phyloP scores from a whole-genome alignment of 2,888 invertebrate genomes.

The Watsonalla binaria region DNA sequence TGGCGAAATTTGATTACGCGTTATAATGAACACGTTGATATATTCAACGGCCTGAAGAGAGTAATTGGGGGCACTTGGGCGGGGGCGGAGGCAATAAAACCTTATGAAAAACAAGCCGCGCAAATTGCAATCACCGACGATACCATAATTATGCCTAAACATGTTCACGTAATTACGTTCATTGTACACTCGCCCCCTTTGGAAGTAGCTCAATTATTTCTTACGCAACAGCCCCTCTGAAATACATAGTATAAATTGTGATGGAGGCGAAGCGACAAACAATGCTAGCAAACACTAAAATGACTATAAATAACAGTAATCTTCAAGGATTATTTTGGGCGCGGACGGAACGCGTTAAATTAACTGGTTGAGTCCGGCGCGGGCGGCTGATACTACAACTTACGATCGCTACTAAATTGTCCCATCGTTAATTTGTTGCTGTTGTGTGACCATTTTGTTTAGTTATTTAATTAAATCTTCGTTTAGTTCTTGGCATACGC shows the following conservation, averaged over 20 bases:
- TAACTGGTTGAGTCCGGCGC: slow-evolving; percentile 19
- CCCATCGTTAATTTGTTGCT: background rate
- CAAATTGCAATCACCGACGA: slow-evolving; percentile 1
- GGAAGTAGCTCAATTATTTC: slow-evolving; percentile 3
- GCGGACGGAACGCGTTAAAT: slow-evolving; percentile 34
- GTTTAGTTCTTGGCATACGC: background rate
- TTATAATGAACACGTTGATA: background rate
- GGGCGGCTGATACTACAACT: slow-evolving; percentile 2
- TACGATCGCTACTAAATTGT: background rate
- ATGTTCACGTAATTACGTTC: slow-evolving; percentile 1
- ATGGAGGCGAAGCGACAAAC: slow-evolving; percentile 19
- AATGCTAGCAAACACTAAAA: slow-evolving; percentile 27
- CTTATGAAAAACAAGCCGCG: background rate
- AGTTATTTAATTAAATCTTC: background rate
- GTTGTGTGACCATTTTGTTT: background rate
- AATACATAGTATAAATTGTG: background rate
- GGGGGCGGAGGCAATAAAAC: background rate
- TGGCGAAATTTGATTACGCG: background rate
- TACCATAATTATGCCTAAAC: background rate
- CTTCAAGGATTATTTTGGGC: slow-evolving; percentile 27
- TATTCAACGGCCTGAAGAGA: background rate
- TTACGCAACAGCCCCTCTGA: slow-evolving; percentile 3
- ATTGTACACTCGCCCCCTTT: background rate
- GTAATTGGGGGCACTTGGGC: background rate
- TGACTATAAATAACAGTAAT: slow-evolving; percentile 40